These are phyloP conservation scores for Trachymyrmex cornetzi DNA, from an alignment of 1,140 invertebrate genomes.

Conservation along the genomic window DNA sequence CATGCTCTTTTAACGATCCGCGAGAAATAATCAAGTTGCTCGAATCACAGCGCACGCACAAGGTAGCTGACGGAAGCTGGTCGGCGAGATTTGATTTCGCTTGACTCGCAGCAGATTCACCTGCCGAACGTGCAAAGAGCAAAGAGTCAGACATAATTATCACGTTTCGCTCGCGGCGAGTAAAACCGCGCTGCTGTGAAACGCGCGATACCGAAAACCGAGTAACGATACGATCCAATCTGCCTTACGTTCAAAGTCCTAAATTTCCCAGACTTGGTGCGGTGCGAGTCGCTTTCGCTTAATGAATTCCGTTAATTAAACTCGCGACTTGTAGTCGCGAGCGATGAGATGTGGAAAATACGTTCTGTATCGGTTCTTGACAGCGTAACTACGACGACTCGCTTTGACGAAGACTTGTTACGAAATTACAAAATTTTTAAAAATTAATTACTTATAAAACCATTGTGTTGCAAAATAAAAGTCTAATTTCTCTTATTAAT, in stretches of 20 bases:
- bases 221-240: constrained; percentile 15
- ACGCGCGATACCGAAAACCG: constrained; percentile 2
- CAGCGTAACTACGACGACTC: too few species aligned
- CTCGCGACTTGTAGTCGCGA: not conserved
- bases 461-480: not conserved
- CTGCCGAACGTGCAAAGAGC: constrained; percentile 28
- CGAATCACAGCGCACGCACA: constrained; percentile 14
- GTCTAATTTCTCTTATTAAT: not conserved
- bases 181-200: constrained; percentile 20
- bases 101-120: not conserved
- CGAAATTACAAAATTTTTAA: not conserved
- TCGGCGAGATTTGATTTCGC: constrained; percentile 55
- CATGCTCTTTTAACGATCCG: not conserved
- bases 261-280: constrained; percentile 11
- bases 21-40: constrained; percentile 38
- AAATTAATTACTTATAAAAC: not conserved
- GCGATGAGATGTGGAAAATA: not conserved
- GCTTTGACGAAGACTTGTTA: not conserved
- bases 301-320: constrained; percentile 52
- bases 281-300: not conserved
- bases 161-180: not conserved
- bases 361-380: not conserved
- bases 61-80: constrained; percentile 14
- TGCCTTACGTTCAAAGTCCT: constrained; percentile 35
- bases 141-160: constrained; percentile 65